Evolutionary conservation across 2,888 invertebrate genomes (phyloP).

Genomic region (Epinotia brunnichana): DNA sequence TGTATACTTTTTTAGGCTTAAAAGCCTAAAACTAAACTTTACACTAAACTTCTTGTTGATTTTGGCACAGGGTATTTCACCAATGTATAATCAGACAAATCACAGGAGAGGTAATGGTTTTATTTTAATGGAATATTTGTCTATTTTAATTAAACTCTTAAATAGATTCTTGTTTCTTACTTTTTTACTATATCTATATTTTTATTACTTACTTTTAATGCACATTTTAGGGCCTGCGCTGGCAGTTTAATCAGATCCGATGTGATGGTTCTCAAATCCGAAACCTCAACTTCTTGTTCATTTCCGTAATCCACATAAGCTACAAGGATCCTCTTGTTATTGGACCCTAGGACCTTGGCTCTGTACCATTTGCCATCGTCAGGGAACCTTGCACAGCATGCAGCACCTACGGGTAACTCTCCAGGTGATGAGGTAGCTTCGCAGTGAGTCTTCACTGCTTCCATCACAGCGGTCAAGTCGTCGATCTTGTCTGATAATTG

Average conservation of each 20-base stretch:
- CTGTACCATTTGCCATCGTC: conserved; percentile 95
- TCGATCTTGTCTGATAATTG: conserved; percentile 86
- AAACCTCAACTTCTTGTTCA: conserved; percentile 88
- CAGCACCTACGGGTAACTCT: conserved; percentile 83
- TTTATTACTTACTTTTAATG: conserved; percentile 83
- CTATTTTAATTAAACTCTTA: too few relatives aligned
- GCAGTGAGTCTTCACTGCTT: conserved; percentile 85
- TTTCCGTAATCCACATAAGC: conserved; percentile 98
- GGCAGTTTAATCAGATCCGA: conserved; percentile 86
- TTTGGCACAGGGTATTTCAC: too few relatives aligned
- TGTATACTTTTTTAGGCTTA: too few relatives aligned
- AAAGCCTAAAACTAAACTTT: too few relatives aligned
- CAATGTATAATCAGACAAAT: too few relatives aligned
- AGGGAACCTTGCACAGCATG: conserved; percentile 91
- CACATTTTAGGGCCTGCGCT: conserved; percentile 90
- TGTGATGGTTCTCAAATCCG: conserved; percentile 85
- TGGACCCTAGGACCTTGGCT: conserved; percentile 88
- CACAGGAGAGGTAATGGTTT: too few relatives aligned
- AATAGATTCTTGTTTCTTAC: too few relatives aligned
- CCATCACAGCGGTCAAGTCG: conserved; percentile 87
- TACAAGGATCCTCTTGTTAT: conserved; percentile 85
- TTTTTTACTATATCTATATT: too few relatives aligned
- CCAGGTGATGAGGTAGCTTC: conserved; percentile 74
- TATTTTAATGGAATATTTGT: too few relatives aligned
- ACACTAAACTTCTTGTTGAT: too few relatives aligned